Percentiles rank a stretch among this genome's conserved stretches.
phyloP scores from a whole-genome alignment of 2,797 vertebrate genomes.

The Hyperoplus immaculatus region DNA sequence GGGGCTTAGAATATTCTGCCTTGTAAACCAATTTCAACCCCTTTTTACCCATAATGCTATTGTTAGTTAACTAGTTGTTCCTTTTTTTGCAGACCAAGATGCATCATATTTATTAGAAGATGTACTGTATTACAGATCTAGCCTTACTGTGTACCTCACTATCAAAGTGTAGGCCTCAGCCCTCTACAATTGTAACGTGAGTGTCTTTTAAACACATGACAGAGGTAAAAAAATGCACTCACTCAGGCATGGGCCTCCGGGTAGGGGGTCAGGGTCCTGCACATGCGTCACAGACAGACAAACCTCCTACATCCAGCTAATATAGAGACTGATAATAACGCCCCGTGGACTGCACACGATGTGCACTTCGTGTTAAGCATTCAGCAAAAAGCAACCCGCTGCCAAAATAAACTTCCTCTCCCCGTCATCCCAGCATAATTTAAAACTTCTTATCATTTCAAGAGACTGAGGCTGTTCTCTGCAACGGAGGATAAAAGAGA shows the following conservation, averaged over 20 bases:
- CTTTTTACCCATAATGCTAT: slow-evolving; percentile 56
- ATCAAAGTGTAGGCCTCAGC: slow-evolving; percentile 21
- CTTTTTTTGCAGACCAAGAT: slow-evolving; percentile 33
- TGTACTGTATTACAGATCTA: slow-evolving; percentile 31
- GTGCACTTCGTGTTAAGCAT: slow-evolving; percentile 74
- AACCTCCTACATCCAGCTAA: slow-evolving; percentile 71
- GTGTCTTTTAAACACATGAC: slow-evolving; percentile 55
- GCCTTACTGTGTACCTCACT: slow-evolving; percentile 13
- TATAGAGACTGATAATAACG: slow-evolving; percentile 75
- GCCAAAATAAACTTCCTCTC: slow-evolving; percentile 76
- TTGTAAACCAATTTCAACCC: slow-evolving; percentile 50
- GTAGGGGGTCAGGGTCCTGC: slow-evolving; percentile 45
- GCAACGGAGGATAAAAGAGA: slow-evolving; percentile 61
- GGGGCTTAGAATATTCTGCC: slow-evolving; percentile 52
- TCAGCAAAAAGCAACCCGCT: slow-evolving; percentile 68
- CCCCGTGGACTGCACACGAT: slow-evolving; percentile 59
- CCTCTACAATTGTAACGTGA: slow-evolving; percentile 29
- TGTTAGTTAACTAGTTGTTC: slow-evolving; percentile 49
- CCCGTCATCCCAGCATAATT: slow-evolving; percentile 66
- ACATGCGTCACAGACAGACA: slow-evolving; percentile 63
- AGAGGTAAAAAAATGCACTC: slow-evolving; percentile 43
- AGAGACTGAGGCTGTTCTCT: slow-evolving; percentile 68
- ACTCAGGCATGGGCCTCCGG: slow-evolving; percentile 49
- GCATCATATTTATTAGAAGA: slow-evolving; percentile 40
- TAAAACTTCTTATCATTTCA: slow-evolving; percentile 76